Conservation (phyloP, 2,888 invertebrate species). For the Belgica antarctica region DNA sequence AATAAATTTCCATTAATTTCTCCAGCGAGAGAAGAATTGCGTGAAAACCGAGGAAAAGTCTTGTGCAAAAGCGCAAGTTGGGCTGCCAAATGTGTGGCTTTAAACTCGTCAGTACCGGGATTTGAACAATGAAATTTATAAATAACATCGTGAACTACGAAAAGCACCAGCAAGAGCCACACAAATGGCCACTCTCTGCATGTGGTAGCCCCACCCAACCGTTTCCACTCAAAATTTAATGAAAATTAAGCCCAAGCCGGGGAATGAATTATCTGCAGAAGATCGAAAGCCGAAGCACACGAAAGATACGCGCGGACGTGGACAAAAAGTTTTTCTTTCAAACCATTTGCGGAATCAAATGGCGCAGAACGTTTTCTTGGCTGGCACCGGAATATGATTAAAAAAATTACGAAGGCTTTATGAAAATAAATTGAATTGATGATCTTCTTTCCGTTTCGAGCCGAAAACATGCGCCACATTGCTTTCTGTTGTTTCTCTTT, state of each 20-base stretch:
- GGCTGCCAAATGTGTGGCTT: too few relatives aligned
- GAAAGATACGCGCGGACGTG: not conserved
- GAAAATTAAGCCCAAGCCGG: slow-evolving; percentile 8
- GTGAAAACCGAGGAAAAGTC: not conserved
- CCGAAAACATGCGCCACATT: slow-evolving; percentile 2
- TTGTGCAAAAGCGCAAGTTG: slow-evolving; percentile 9
- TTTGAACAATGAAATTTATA: too few relatives aligned
- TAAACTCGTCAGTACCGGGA: too few relatives aligned
- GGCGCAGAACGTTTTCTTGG: not conserved
- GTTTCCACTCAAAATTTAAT: not conserved
- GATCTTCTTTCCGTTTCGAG: not conserved
- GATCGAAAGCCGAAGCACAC: slow-evolving; percentile 1
- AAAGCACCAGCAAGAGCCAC: too few relatives aligned
- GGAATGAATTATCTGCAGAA: slow-evolving; percentile 12
- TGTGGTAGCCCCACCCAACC: too few relatives aligned
- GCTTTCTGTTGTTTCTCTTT: not conserved
- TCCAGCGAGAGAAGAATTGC: not conserved
- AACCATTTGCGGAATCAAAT: slow-evolving; percentile 11
- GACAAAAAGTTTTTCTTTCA: not conserved
- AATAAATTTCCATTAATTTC: slow-evolving; percentile 25
- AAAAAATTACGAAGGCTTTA: slow-evolving; percentile 1
- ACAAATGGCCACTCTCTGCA: too few relatives aligned
- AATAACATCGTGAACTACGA: too few relatives aligned
- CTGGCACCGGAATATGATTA: slow-evolving; percentile 10
- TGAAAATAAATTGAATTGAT: slow-evolving; percentile 15